A percentile compares a stretch with the other conserved stretches of the same genome.
Evolutionary conservation across 2,888 invertebrate genomes (phyloP).

Genomic region (Cremastinae sp.): DNA sequence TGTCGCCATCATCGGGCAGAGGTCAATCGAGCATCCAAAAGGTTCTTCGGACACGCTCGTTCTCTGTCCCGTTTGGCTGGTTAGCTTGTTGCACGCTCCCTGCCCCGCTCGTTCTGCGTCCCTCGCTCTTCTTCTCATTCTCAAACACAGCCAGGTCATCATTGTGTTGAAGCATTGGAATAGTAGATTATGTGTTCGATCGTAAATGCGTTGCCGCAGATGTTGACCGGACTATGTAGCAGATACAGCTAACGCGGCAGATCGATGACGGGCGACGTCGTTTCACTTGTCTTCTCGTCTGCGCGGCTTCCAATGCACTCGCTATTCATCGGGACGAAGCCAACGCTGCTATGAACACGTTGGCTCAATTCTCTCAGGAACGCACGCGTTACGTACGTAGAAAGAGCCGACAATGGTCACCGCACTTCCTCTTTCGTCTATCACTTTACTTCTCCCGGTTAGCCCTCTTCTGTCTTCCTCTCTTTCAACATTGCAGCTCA

Average conservation of each 20-base stretch:
- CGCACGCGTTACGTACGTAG: constrained; percentile 24
- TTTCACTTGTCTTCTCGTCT: constrained; percentile 57
- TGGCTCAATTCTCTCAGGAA: constrained; percentile 22
- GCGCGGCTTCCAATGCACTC: constrained; percentile 5
- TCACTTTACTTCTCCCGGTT: background rate
- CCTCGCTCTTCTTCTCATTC: constrained; percentile 16
- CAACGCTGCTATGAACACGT: background rate
- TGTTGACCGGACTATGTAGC: constrained; percentile 37
- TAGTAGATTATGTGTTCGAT: constrained; percentile 20
- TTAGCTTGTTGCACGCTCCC: constrained; percentile 44
- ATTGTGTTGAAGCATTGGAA: constrained; percentile 17
- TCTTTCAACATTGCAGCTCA: constrained; percentile 30
- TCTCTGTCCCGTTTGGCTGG: constrained; percentile 25
- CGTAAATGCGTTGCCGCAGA: constrained; percentile 45
- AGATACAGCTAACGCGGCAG: constrained; percentile 43
- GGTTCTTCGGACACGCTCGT: constrained; percentile 35
- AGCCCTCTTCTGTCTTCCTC: constrained; percentile 9
- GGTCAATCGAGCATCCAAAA: constrained; percentile 51
- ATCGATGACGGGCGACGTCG: constrained; percentile 53
- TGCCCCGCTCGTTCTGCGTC: constrained; percentile 15
- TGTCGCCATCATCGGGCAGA: constrained; percentile 37
- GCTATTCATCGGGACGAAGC: constrained; percentile 21
- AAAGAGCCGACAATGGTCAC: constrained; percentile 8
- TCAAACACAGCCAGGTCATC: background rate
- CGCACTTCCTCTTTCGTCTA: constrained; percentile 48